Conservation (phyloP, 2,797 vertebrate species). For the Enoplosus armatus region DNA sequence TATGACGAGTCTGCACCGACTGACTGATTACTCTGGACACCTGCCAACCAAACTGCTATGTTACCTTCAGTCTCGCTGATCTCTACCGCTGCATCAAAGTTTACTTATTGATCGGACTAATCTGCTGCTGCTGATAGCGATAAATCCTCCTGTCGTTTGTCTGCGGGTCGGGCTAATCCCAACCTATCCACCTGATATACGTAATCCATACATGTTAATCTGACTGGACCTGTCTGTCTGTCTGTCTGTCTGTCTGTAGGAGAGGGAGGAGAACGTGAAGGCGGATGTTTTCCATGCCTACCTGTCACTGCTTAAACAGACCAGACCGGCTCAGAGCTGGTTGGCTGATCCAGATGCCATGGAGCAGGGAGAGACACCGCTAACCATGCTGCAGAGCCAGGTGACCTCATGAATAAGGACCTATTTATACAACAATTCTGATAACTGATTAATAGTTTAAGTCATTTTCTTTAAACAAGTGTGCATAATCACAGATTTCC, state of each 20-base stretch:
- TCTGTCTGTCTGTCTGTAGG: constrained; percentile 65
- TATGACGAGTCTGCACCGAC: too few species aligned
- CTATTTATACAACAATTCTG: too few species aligned
- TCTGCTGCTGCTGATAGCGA: not conserved
- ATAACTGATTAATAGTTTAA: too few species aligned
- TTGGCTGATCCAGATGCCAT: constrained; percentile 97
- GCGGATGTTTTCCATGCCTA: constrained; percentile 99
- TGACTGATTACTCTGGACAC: not conserved
- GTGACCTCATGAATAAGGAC: constrained; percentile 65
- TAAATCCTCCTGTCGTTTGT: not conserved
- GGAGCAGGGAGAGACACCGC: constrained; percentile 98
- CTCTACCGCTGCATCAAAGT: not conserved
- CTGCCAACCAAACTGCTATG: not conserved
- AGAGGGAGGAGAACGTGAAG: constrained; percentile 99
- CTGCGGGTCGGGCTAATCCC: not conserved
- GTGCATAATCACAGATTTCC: too few species aligned
- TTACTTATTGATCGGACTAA: not conserved
- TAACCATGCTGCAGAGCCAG: constrained; percentile 99
- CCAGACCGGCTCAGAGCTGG: constrained; percentile 98
- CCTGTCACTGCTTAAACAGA: constrained; percentile 98
- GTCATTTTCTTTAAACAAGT: too few species aligned
- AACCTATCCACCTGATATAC: not conserved
- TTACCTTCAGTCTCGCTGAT: not conserved
- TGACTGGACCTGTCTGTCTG: not conserved
- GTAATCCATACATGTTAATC: not conserved